phyloP scores from a whole-genome alignment of 1,140 invertebrate species.

The Pseudomyrmex dendroicus region DNA sequence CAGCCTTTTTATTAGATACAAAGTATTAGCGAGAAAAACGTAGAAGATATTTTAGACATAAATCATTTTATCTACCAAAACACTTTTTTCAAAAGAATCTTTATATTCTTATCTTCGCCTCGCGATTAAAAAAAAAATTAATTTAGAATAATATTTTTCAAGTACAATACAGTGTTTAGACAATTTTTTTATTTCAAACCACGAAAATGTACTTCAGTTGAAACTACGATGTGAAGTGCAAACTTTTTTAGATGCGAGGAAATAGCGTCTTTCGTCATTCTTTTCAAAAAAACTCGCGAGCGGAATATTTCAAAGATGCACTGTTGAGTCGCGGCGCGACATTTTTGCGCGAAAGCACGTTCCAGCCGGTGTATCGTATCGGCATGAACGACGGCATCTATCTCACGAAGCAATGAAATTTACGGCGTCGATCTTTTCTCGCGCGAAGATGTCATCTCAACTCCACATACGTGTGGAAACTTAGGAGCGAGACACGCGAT shows the following conservation, averaged over 20 bases:
- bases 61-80: slow-evolving; percentile 4
- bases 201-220: background rate
- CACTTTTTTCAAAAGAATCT: too few relatives aligned
- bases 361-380: slow-evolving; percentile 32
- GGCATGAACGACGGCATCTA: slow-evolving; percentile 28
- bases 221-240: background rate
- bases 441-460: background rate
- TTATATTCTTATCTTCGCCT: too few relatives aligned
- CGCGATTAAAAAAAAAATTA: too few relatives aligned
- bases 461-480: background rate
- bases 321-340: background rate
- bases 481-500: background rate
- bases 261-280: slow-evolving; percentile 15
- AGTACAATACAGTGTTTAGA: background rate
- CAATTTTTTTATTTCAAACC: background rate
- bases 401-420: slow-evolving; percentile 47
- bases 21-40: background rate
- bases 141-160: too few relatives aligned
- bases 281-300: background rate
- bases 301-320: slow-evolving; percentile 43
- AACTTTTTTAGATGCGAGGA: slow-evolving; percentile 15
- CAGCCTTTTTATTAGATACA: background rate
- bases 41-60: slow-evolving; percentile 5
- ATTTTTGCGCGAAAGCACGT: slow-evolving; percentile 36
- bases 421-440: slow-evolving; percentile 18